Evolutionary conservation across 1,140 invertebrate species (phyloP).

Genomic region (Cyrtorhinus lividipennis): DNA sequence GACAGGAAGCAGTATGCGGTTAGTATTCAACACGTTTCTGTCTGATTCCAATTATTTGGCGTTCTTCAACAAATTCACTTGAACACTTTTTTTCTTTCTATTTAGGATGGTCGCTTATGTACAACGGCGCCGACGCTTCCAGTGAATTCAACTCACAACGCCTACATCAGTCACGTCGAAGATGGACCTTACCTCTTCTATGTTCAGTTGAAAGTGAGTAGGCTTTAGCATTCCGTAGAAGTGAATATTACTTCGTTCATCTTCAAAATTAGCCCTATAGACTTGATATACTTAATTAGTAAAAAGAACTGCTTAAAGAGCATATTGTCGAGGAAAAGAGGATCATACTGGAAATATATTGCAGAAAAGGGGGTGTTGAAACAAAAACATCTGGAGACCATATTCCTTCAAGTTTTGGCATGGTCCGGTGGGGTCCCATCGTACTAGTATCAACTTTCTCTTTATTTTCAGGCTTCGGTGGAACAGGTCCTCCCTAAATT

Average conservation of each 20-base stretch:
- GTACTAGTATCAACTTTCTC: too few relatives aligned
- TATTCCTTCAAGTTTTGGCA: too few relatives aligned
- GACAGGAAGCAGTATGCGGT: background rate
- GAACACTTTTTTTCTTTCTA: background rate
- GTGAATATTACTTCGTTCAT: background rate
- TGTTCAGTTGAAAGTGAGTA: slow-evolving; percentile 41
- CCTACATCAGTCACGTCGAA: slow-evolving; percentile 54
- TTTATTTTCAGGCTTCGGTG: slow-evolving; percentile 35
- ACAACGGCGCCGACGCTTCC: slow-evolving; percentile 32
- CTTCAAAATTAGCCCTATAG: background rate
- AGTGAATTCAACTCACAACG: slow-evolving; percentile 44
- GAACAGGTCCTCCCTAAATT: slow-evolving; percentile 21
- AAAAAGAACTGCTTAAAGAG: too few relatives aligned
- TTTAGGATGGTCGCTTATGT: background rate
- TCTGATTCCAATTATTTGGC: background rate
- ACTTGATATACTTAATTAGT: background rate
- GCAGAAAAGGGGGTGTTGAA: too few relatives aligned
- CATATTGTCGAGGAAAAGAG: too few relatives aligned
- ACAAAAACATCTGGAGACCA: too few relatives aligned
- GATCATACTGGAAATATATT: too few relatives aligned
- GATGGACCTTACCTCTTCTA: slow-evolving; percentile 60
- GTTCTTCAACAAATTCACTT: background rate
- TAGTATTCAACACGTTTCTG: background rate
- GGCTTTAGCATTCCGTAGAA: background rate
- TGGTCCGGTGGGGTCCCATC: too few relatives aligned